Evolutionary conservation across 2,888 invertebrate genomes (phyloP).

Genomic region (Tenthredo mesomela): DNA sequence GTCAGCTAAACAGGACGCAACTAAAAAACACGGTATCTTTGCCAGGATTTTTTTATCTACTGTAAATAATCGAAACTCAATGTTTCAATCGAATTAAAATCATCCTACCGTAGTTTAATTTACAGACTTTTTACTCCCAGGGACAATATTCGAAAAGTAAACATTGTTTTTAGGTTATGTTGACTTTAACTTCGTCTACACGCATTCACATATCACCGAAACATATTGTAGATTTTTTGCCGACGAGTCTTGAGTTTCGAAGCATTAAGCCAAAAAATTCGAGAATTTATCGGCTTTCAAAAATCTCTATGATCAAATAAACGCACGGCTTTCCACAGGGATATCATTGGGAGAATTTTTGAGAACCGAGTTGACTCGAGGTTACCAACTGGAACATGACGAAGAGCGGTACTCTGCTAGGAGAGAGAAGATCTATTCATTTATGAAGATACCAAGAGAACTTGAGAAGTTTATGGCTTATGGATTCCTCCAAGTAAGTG

Average conservation of each 20-base stretch:
- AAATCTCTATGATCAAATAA: neutral
- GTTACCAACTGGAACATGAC: conserved; percentile 96
- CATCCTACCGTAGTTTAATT: neutral
- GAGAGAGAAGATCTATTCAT: conserved; percentile 97
- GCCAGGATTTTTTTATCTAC: conserved; percentile 33
- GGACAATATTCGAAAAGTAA: neutral
- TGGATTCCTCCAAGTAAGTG: conserved; percentile 89
- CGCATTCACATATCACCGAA: neutral
- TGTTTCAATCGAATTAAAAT: neutral
- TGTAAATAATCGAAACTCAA: neutral
- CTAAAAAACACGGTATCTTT: conserved; percentile 62
- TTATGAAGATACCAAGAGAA: conserved; percentile 96
- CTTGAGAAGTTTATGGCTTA: conserved; percentile 95
- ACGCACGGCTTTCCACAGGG: conserved; percentile 59
- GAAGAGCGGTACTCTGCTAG: conserved; percentile 96
- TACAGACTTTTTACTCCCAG: conserved; percentile 21
- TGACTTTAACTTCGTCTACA: neutral
- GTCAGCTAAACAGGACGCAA: conserved; percentile 57
- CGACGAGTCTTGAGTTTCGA: neutral
- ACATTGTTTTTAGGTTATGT: conserved; percentile 19
- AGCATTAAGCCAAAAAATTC: too few species aligned
- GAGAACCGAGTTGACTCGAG: conserved; percentile 92
- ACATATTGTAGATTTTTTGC: neutral
- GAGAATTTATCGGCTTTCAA: too few species aligned
- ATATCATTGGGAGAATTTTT: conserved; percentile 82